A percentile compares a stretch with the other conserved stretches of the same genome.
These are phyloP conservation scores for roundworm (Caenorhabditis elegans) DNA, from an alignment of 1,140 invertebrate species.

Conservation along the genomic window DNA sequence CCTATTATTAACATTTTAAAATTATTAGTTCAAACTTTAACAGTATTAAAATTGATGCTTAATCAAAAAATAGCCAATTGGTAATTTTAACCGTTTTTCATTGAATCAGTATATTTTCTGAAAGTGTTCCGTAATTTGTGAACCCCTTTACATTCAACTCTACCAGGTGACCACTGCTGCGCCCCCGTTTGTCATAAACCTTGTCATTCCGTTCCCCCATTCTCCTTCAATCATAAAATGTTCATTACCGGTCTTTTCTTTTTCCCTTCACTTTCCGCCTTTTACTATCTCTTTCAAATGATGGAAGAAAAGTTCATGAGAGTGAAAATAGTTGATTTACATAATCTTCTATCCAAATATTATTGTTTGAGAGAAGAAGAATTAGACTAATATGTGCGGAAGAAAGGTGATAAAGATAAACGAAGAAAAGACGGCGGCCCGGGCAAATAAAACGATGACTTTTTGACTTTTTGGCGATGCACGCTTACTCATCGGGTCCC, in stretches of 20 bases:
- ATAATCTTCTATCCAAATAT: slow-evolving; percentile 31
- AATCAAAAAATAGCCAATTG: too few relatives aligned
- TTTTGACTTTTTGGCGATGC: slow-evolving; percentile 24
- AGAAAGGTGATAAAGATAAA: slow-evolving; percentile 11
- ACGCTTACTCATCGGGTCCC: background rate
- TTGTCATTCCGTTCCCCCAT: background rate
- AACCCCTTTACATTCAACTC: too few relatives aligned
- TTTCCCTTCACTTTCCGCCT: slow-evolving; percentile 3
- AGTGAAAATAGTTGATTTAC: background rate
- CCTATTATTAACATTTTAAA: too few relatives aligned
- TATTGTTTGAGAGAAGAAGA: background rate
- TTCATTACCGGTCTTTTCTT: background rate
- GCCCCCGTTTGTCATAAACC: slow-evolving; percentile 20
- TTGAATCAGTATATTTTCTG: too few relatives aligned
- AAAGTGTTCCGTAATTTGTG: too few relatives aligned
- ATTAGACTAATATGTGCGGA: slow-evolving; percentile 4
- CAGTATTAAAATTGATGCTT: too few relatives aligned
- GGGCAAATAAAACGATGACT: slow-evolving; percentile 3
- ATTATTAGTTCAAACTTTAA: too few relatives aligned
- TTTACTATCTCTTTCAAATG: background rate
- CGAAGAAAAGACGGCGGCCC: background rate
- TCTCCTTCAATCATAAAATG: slow-evolving; percentile 3
- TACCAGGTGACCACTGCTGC: background rate
- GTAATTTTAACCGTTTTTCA: too few relatives aligned
- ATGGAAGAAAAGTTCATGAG: too few relatives aligned